Conservation (phyloP, 2,888 invertebrate genomes). For the Aphidoletes aphidimyza region DNA sequence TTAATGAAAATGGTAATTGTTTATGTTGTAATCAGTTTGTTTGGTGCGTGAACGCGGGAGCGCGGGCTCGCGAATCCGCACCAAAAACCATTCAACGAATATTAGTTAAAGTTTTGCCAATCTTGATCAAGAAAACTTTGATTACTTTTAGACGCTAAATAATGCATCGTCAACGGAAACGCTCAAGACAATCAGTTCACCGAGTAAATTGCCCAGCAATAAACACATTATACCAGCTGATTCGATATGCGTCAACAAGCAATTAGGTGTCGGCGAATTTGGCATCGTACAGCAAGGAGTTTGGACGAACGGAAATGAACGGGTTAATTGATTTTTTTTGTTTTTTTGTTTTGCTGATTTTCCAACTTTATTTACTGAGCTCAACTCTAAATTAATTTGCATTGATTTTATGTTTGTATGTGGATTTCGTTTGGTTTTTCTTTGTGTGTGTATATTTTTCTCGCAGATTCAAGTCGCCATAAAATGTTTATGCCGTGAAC, state of each 20-base stretch:
- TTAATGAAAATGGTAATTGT: conserved; percentile 9
- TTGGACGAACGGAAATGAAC: conserved; percentile 94
- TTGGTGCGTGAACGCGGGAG: neutral
- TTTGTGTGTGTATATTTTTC: conserved; percentile 58
- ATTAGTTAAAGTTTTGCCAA: too few species aligned
- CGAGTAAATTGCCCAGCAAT: conserved; percentile 68
- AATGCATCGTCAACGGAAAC: conserved; percentile 76
- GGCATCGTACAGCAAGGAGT: conserved; percentile 98
- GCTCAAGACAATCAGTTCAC: conserved; percentile 69
- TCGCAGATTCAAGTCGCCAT: conserved; percentile 92
- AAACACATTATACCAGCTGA: conserved; percentile 92
- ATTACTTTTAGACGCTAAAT: conserved; percentile 27
- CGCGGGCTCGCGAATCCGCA: too few species aligned
- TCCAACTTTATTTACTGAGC: neutral
- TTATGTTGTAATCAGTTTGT: neutral
- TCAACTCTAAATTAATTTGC: too few species aligned
- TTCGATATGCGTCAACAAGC: conserved; percentile 92
- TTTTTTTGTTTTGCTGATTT: conserved; percentile 55
- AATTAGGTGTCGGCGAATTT: conserved; percentile 96
- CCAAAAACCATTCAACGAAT: too few species aligned
- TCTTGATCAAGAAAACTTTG: neutral
- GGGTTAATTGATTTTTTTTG: too few species aligned
- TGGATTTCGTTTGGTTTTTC: too few species aligned
- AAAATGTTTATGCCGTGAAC: conserved; percentile 93
- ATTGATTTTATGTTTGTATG: too few species aligned